Base-by-base conservation (phyloP, 1,140 invertebrate genomes). In the Riptortus pedestris region DNA sequence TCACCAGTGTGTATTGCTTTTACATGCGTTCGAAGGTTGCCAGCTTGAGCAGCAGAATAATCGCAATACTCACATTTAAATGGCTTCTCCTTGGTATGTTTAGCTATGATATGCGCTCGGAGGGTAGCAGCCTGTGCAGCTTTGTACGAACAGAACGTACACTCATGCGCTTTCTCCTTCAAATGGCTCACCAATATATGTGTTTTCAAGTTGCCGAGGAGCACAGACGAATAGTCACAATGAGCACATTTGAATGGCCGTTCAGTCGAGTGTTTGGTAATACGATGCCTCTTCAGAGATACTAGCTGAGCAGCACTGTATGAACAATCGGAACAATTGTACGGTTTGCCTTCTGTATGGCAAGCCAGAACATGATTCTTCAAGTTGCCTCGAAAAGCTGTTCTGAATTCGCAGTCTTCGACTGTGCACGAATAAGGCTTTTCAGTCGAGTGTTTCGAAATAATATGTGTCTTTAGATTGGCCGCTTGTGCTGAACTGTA, bases 211-310 rank as follows among this genome's bases (percentile, higher is more conserved):
- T 65, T 47, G 1, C 47, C 48, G n/a, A 26, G 26, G 24, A 52
- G 5, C 18, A 57, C 51, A 24, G 18, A 22, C 11, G 28, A 43
- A 45, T 60, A 60, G 14, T 48, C 38, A 67, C 28, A 62, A 38
- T 26, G 3, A 2, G 45, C 18, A 51, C 26, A 51, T 60, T 66
- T 55, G 43, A 45, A 45, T 22, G 24, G 14, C 28, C 63, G 27
- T 67, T 38, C 38, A 45, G 26, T 52, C 29, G 51, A 61, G 31
- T 57, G 48, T 18, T 22, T 65, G 26, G 65, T 18, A 7, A 64
- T 45, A 48, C 26, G n/a, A 22, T 65, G 57, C 27, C 18, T 31
- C 48, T 60, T 65, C 16, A 55, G 28, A 29, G 43, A 20, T 64
- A 60, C 5, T n/a, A 11, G 28, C 27, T 48, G 12, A 33, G 57